These are phyloP conservation scores for Patella caerulea DNA, from an alignment of 2,888 invertebrate species.

Conservation along the genomic window DNA sequence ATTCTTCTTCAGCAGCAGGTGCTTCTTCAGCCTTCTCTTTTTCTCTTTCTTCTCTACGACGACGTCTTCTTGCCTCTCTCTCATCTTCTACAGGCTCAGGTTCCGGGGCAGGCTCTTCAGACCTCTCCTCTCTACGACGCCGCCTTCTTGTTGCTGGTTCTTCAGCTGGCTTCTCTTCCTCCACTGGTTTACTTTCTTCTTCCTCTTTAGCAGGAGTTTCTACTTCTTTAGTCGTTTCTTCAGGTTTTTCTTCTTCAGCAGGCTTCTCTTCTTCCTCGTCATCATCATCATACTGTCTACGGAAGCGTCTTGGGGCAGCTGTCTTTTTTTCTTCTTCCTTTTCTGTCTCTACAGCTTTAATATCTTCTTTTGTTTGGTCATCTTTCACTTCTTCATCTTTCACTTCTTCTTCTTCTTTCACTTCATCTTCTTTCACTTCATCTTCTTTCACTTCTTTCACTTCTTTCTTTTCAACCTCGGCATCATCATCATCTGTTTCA, in stretches of 20 bases:
- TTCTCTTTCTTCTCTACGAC: conserved; percentile 39
- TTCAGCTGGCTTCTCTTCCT: conserved; percentile 22
- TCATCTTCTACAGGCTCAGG: conserved; percentile 35
- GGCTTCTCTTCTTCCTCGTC: background rate
- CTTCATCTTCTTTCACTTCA: background rate
- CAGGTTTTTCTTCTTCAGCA: background rate
- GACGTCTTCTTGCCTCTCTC: conserved; percentile 38
- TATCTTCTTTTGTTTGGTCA: background rate
- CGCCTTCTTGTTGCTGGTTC: conserved; percentile 28
- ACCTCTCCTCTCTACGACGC: conserved; percentile 29
- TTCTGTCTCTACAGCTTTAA: background rate
- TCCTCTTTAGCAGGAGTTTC: conserved; percentile 18
- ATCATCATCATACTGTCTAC: background rate
- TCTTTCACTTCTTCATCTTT: too few species aligned
- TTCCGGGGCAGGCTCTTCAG: conserved; percentile 25
- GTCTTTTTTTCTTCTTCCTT: background rate
- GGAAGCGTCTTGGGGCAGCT: background rate
- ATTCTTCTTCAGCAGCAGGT: conserved; percentile 24
- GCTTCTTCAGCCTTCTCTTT: conserved; percentile 35
- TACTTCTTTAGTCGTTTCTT: too few species aligned
- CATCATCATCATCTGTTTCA: background rate
- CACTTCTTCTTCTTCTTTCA: too few species aligned
- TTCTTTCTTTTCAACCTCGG: background rate
- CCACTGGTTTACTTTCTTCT: conserved; percentile 20
- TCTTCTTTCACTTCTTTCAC: background rate